Base-by-base conservation (phyloP, 2,113 vertebrate species). In the Leptobrachium ailaonicum region DNA sequence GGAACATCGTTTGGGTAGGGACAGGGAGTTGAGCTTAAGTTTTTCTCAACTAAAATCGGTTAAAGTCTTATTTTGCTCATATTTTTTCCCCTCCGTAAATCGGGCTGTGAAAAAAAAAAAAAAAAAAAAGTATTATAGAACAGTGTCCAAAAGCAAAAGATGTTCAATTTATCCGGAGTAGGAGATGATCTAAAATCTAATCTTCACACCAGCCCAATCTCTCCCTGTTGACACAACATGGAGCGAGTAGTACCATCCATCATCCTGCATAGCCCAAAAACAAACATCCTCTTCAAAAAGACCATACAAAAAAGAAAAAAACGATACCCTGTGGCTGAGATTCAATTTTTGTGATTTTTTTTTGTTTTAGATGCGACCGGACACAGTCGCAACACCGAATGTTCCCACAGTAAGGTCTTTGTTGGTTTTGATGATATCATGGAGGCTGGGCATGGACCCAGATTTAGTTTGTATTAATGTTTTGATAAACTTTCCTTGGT, bases 341-440 rank as follows among this genome's bases (percentile, higher is more conserved):
- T n/a, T n/a, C n/a, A n/a, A n/a, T n/a, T n/a, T n/a, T n/a, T n/a
- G n/a, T n/a, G n/a, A n/a, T n/a, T 83, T 76, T 83, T 84, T 71
- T 83, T 63, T 1, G 41, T 8, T 53, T 96, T 91, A 99, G 85
- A 97, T 90, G 12, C 95, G 96, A 87, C 96, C 96, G 4, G 95
- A 95, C 88, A 97, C 92, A 0, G 95, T 88, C 0, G 97, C 94
- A 90, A 95, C 95, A 76, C 95, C 92, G 1, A 98, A 95, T 11
- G 95, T 92, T 85, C 96, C 95, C 74, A 98, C 93, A 3, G 93
- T 91, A 83, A 98, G 87, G 72, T 98, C 95, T 87, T 95, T 95
- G 91, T 96, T 97, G 87, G 95, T 95, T 93, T 95, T 97, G 87
- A 98, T 97, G 69, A 99, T 94, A 84, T 98, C 95, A 84, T 96